A percentile compares a stretch with the other conserved stretches of the same genome.
These are phyloP conservation scores for Bothrops jararaca DNA, from an alignment of 2,113 vertebrate genomes.

Conservation along the genomic window DNA sequence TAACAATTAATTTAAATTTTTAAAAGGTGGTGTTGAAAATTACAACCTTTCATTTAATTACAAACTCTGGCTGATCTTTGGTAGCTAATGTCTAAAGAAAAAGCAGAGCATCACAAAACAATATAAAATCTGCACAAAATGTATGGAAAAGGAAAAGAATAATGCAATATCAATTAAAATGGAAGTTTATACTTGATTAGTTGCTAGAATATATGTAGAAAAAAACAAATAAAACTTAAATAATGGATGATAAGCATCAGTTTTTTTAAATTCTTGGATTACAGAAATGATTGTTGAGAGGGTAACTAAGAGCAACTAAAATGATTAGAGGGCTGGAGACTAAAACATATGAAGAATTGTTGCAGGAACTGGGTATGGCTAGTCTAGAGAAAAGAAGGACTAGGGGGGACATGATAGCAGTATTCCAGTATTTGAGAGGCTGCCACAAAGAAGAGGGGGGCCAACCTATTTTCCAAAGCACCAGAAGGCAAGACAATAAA, in stretches of 20 bases:
- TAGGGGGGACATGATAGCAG: not conserved
- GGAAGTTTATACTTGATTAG: not conserved
- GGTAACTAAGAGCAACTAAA: not conserved
- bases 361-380: not conserved
- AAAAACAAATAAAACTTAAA: not conserved
- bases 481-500: not conserved
- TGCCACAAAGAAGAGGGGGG: not conserved
- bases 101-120: not conserved
- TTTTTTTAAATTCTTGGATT: not conserved
- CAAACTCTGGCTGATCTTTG: not conserved
- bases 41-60: not conserved
- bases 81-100: not conserved
- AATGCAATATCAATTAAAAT: not conserved
- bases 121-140: not conserved
- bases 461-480: not conserved
- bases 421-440: not conserved
- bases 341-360: not conserved
- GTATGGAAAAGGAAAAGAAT: not conserved
- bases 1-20: constrained; percentile 8
- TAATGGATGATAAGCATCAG: not conserved
- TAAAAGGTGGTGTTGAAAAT: not conserved
- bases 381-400: not conserved
- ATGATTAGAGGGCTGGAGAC: not conserved
- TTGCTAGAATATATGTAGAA: not conserved
- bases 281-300: not conserved